Conservation (phyloP, 2,113 vertebrate genomes). For the Rhombomys opimus region DNA sequence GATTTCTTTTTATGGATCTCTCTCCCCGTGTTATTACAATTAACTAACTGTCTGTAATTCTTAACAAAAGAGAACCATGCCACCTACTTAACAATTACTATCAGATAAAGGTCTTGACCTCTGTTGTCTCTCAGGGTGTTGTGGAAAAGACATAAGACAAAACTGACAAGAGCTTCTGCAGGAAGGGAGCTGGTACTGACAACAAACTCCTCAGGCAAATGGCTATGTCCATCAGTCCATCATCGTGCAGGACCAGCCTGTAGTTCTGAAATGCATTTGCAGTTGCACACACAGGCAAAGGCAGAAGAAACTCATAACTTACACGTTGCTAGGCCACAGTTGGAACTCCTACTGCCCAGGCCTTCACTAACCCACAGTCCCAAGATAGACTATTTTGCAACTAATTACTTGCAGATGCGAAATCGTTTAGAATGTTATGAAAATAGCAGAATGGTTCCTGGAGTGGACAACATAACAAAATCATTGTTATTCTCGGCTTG, state of each 20-base stretch:
- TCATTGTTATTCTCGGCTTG: constrained; percentile 38
- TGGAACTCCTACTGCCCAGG: constrained; percentile 59
- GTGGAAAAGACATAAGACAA: constrained; percentile 6
- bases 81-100: not conserved
- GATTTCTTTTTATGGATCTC: not conserved
- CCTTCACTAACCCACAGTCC: constrained; percentile 62
- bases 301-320: constrained; percentile 43
- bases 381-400: constrained; percentile 75
- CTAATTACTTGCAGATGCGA: constrained; percentile 81
- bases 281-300: not conserved
- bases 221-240: not conserved
- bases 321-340: constrained; percentile 56
- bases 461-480: constrained; percentile 54
- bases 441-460: constrained; percentile 62
- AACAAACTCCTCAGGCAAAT: not conserved
- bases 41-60: constrained; percentile 22
- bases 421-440: constrained; percentile 64
- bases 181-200: not conserved
- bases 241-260: not conserved
- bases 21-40: not conserved
- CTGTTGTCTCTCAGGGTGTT: not conserved
- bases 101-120: not conserved
- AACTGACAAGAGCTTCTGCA: not conserved
- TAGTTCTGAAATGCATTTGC: not conserved
- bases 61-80: constrained; percentile 4